These are phyloP conservation scores for Chiloscyllium plagiosum DNA, from an alignment of 2,113 vertebrate genomes.

Conservation along the genomic window DNA sequence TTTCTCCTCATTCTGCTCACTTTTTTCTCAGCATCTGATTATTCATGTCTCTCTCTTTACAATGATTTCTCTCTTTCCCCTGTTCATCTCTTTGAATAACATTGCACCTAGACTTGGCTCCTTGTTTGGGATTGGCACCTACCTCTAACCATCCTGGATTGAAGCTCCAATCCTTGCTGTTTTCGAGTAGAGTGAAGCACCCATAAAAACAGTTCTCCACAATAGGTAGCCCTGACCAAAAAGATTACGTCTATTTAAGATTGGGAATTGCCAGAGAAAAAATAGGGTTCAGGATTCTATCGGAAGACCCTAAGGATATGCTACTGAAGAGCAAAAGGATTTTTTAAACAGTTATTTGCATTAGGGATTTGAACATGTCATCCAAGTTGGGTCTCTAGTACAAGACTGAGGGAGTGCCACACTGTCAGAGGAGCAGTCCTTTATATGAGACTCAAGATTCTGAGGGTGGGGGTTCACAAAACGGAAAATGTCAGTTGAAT, in stretches of 20 bases:
- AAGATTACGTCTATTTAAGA: background rate
- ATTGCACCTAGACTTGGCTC: background rate
- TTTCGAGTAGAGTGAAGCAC: background rate
- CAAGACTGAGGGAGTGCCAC: background rate
- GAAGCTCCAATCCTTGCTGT: background rate
- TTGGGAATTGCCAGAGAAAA: background rate
- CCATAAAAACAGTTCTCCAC: background rate
- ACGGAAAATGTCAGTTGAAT: background rate
- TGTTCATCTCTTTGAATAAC: background rate
- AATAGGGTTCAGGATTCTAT: background rate
- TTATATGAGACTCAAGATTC: background rate
- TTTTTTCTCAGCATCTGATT: background rate
- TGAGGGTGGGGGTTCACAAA: background rate
- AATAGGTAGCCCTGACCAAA: background rate
- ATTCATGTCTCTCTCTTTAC: background rate
- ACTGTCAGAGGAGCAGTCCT: background rate
- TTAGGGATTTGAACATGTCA: background rate
- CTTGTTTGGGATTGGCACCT: background rate
- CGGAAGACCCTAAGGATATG: background rate
- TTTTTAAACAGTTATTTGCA: background rate
- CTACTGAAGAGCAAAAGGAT: background rate
- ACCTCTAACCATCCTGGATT: background rate
- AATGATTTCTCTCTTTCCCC: background rate
- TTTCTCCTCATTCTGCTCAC: background rate
- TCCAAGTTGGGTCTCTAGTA: background rate